These are phyloP conservation scores for Embiotoca jacksoni DNA, from an alignment of 2,113 vertebrate species.

Conservation along the genomic window DNA sequence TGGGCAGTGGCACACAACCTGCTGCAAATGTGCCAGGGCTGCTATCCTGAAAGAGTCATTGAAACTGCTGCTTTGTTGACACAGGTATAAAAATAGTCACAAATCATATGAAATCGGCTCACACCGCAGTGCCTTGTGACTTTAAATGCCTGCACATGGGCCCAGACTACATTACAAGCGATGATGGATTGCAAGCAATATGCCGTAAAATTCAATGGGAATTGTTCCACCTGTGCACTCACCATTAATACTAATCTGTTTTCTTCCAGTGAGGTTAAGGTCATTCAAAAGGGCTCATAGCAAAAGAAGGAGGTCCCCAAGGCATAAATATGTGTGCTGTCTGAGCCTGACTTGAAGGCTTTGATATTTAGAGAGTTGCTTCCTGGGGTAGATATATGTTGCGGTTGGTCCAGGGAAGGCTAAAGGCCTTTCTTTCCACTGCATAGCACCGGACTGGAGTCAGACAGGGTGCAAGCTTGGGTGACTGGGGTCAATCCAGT, in stretches of 20 bases:
- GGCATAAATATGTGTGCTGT: slow-evolving; percentile 38
- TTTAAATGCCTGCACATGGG: slow-evolving; percentile 41
- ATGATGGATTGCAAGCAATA: slow-evolving; percentile 54
- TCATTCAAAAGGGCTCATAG: slow-evolving; percentile 54
- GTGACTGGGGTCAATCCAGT: slow-evolving; percentile 62
- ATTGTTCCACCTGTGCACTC: slow-evolving; percentile 60
- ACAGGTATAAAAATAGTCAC: slow-evolving; percentile 53
- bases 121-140: slow-evolving; percentile 44
- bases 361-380: slow-evolving; percentile 64
- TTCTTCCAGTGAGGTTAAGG: slow-evolving; percentile 37
- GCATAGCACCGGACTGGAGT: slow-evolving; percentile 53
- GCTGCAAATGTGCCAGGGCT: slow-evolving; percentile 30
- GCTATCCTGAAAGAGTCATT: slow-evolving; percentile 46
- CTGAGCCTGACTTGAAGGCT: slow-evolving; percentile 50
- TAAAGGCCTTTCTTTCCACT: slow-evolving; percentile 64
- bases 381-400: slow-evolving; percentile 61
- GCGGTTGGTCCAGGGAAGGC: slow-evolving; percentile 54
- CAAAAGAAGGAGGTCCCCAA: slow-evolving; percentile 37
- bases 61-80: slow-evolving; percentile 60
- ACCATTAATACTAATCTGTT: slow-evolving; percentile 45
- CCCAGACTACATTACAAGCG: slow-evolving; percentile 26
- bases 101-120: slow-evolving; percentile 53
- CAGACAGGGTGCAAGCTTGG: slow-evolving; percentile 57
- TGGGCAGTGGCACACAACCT: slow-evolving; percentile 39
- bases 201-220: slow-evolving; percentile 62